phyloP scores from a whole-genome alignment of 2,888 invertebrate genomes.

The Phymatocera aterrima region DNA sequence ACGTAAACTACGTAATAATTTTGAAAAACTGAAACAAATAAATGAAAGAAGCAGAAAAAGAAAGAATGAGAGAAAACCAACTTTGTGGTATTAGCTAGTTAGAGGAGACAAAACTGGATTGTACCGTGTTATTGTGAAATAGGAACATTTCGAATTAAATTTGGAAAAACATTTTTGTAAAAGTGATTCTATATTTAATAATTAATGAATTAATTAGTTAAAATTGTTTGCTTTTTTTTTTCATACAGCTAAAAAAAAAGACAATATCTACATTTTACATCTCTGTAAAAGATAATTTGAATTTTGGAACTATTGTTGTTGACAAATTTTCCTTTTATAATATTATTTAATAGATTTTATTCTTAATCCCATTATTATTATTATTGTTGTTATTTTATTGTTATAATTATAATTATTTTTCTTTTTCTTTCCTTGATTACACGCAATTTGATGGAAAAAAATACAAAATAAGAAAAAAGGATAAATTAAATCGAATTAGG shows the following conservation, averaged over 20 bases:
- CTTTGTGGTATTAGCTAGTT: neutral
- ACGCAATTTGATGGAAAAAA: neutral
- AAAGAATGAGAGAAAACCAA: neutral
- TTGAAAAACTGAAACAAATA: neutral
- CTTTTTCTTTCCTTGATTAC: no score
- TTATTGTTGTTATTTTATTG: neutral
- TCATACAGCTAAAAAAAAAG: no score
- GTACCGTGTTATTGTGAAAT: neutral
- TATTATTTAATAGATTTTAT: no score
- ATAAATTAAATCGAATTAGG: neutral
- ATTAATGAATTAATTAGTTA: neutral
- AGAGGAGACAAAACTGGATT: neutral
- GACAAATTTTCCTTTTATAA: no score
- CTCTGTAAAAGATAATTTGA: no score
- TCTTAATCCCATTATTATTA: no score
- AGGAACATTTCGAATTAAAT: slow-evolving; percentile 4
- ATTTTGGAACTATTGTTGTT: no score
- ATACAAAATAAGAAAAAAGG: neutral
- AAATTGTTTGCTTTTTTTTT: neutral
- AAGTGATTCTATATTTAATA: no score
- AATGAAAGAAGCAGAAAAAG: neutral
- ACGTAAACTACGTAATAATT: neutral
- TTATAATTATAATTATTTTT: neutral
- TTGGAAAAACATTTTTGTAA: no score
- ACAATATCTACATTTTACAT: no score